phyloP scores from a whole-genome alignment of 2,113 vertebrate species.

The Conger conger region DNA sequence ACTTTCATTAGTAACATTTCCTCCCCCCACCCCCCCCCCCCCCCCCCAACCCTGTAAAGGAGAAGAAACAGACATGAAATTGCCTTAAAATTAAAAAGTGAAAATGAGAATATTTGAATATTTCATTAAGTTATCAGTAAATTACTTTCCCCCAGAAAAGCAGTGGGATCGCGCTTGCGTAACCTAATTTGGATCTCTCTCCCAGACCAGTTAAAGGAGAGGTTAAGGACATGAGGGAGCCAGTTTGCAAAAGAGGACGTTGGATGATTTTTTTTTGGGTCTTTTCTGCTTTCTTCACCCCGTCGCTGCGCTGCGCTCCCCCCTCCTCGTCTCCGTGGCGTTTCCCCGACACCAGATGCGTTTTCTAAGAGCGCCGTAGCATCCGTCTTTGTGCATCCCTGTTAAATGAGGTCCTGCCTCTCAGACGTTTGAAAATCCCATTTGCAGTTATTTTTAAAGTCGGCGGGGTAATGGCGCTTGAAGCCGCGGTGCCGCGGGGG shows the following conservation, averaged over 20 bases:
- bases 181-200: constrained; percentile 7
- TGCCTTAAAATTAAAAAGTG: constrained; percentile 7
- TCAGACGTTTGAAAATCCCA: constrained; percentile 16
- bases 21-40: background rate
- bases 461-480: background rate
- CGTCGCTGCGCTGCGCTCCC: no score
- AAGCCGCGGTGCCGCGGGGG: background rate
- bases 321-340: no score
- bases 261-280: background rate
- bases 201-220: constrained; percentile 3
- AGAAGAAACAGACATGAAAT: constrained; percentile 1
- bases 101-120: constrained; percentile 5
- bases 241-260: background rate
- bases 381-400: background rate
- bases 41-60: background rate
- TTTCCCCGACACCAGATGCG: background rate
- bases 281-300: background rate
- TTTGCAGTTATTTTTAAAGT: constrained; percentile 11
- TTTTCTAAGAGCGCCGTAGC: background rate
- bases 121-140: constrained; percentile 23
- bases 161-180: background rate
- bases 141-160: constrained; percentile 13
- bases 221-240: background rate
- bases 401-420: constrained; percentile 6
- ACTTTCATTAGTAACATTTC: background rate